Percentiles rank a stretch among this genome's conserved stretches.
Evolutionary conservation across 1,140 invertebrate genomes (phyloP).

Genomic region (Brevipalpus yothersi): DNA sequence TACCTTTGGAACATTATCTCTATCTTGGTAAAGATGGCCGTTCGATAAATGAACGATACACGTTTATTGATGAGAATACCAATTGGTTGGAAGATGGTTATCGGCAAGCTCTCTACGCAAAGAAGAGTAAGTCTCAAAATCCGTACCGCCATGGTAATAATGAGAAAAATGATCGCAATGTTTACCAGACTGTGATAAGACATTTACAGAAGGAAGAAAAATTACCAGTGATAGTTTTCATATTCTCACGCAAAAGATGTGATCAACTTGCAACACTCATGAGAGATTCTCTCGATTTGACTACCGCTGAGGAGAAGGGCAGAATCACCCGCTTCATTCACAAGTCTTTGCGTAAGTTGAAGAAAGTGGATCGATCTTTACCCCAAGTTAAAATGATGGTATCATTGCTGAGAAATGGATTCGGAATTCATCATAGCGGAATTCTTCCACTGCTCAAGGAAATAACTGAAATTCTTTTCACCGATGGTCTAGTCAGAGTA

Average conservation of each 20-base stretch:
- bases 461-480: conserved; percentile 91
- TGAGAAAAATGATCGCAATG: conserved; percentile 22
- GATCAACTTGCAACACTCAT: conserved; percentile 45
- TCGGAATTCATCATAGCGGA: conserved; percentile 91
- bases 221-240: conserved; percentile 79
- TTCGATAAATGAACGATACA: conserved; percentile 50
- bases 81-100: conserved; percentile 38
- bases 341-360: conserved; percentile 50
- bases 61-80: conserved; percentile 51
- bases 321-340: conserved; percentile 60
- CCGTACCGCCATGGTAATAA: background rate
- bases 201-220: conserved; percentile 50
- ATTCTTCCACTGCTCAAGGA: conserved; percentile 91
- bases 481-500: conserved; percentile 64
- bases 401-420: conserved; percentile 54
- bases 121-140: conserved; percentile 22
- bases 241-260: conserved; percentile 66
- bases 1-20: conserved; percentile 79
- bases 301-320: conserved; percentile 50
- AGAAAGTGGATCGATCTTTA: conserved; percentile 54
- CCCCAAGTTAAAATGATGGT: conserved; percentile 57
- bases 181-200: conserved; percentile 59
- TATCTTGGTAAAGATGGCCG: conserved; percentile 64
- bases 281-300: conserved; percentile 39
- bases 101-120: conserved; percentile 37